A percentile compares a stretch with the other conserved stretches of the same genome.
These are phyloP conservation scores for Kradibia gibbosae DNA, from an alignment of 1,140 invertebrate genomes.

Conservation along the genomic window DNA sequence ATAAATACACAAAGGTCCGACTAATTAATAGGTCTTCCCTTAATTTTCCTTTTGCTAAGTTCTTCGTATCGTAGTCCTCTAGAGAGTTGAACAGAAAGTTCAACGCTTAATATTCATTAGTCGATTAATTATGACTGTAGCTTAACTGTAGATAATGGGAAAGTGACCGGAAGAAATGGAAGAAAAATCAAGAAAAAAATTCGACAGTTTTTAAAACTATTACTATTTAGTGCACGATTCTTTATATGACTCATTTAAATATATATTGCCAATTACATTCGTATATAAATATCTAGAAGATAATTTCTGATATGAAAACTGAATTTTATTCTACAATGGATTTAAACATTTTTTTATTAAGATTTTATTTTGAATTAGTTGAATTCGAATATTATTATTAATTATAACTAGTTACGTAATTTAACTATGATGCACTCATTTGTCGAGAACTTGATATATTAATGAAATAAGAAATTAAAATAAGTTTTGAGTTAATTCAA, in stretches of 20 bases:
- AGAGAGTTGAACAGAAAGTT: slow-evolving; percentile 17
- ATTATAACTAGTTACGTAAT: too few species aligned
- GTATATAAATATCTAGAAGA: too few species aligned
- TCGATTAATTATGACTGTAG: slow-evolving; percentile 8
- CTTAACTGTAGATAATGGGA: slow-evolving; percentile 4
- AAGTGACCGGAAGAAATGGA: background rate
- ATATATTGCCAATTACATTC: too few species aligned
- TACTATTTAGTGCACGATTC: too few species aligned
- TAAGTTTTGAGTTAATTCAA: background rate
- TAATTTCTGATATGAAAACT: too few species aligned
- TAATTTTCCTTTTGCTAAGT: slow-evolving; percentile 6
- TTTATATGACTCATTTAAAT: too few species aligned
- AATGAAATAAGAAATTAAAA: slow-evolving; percentile 31
- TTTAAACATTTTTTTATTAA: too few species aligned
- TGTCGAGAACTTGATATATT: background rate
- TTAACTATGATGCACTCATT: too few species aligned
- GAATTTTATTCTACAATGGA: too few species aligned
- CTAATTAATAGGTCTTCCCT: background rate
- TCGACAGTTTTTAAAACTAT: too few species aligned
- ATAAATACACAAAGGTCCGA: slow-evolving; percentile 12
- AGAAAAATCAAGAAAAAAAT: background rate
- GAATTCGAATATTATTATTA: too few species aligned
- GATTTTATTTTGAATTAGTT: too few species aligned
- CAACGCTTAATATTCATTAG: slow-evolving; percentile 44
- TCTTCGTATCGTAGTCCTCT: background rate